Conservation (phyloP, 2,113 vertebrate genomes). For the Hepsetus odoe region DNA sequence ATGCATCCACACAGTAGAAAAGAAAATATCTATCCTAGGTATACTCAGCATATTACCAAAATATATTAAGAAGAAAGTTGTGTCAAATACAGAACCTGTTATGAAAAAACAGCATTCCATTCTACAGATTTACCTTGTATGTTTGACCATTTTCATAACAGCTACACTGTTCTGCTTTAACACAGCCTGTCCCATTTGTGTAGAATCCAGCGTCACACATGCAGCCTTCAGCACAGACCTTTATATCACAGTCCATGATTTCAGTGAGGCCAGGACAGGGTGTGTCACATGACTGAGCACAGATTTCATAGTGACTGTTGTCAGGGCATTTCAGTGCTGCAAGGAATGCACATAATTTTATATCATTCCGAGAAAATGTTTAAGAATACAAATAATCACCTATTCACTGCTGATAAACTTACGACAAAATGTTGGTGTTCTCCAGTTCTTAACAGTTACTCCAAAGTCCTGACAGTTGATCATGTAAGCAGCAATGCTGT, state of each 20-base stretch:
- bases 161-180: slow-evolving; percentile 68
- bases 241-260: slow-evolving; percentile 41
- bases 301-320: slow-evolving; percentile 15
- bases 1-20: no score
- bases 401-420: background rate
- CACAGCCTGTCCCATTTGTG: slow-evolving; percentile 64
- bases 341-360: background rate
- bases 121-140: slow-evolving; percentile 67
- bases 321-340: slow-evolving; percentile 6
- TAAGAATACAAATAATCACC: background rate
- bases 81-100: no score
- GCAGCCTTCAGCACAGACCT: slow-evolving; percentile 74
- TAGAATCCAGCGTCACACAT: slow-evolving; percentile 66
- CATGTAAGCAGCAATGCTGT: slow-evolving; percentile 57
- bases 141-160: slow-evolving; percentile 75
- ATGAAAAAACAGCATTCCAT: no score
- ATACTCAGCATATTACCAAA: no score
- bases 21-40: no score
- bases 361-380: background rate
- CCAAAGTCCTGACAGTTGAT: slow-evolving; percentile 56
- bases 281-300: slow-evolving; percentile 59
- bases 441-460: slow-evolving; percentile 52
- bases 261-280: slow-evolving; percentile 61
- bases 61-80: no score
- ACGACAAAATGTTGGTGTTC: slow-evolving; percentile 31